Base-by-base conservation (phyloP, 2,888 invertebrate genomes). In the Toxonevra muliebris region DNA sequence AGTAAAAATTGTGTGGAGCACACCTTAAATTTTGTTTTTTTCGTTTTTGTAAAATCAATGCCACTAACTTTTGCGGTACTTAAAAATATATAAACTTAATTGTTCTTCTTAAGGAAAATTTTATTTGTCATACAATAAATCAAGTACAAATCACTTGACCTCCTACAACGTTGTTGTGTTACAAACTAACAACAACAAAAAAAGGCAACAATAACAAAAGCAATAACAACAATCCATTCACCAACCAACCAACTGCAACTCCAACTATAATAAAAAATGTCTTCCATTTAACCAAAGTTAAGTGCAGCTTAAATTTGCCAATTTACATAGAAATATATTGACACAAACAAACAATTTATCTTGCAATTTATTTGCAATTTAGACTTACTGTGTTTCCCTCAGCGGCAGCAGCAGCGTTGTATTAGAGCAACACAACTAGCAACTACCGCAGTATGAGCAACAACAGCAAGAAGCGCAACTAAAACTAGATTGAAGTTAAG, bases 311-410 rank as follows among this genome's bases (percentile, higher is more conserved):
- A 65, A 65, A 65, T 65, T 65, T 65, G 60, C 60, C 53, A 60
- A 53, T 65, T 65, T 65, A 53, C 60, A 65, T 66, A 45, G 48
- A 66, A 61, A 61, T 54, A 61, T 61, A 55, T 66, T 66, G 66
- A 61, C 61, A 61, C 48, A 55, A 55, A 61, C 55, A 55, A 61
- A 66, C 61, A 66, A 57, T 66, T 66, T 66, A 66, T 61, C 61
- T 66, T 50, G 48, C 55, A 61, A 66, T 66, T 66, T 66, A 66
- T 61, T 61, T 66, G n/a, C 66, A 61, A 61, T 61, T 54, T 55
- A 19, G n/a, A 50, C 48, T 17, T 53, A 48, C 40, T 52, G 54
- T 59, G 65, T 52, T 59, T 59, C 42, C 59, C 57, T 42, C 30
- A 57, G 64, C 7, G 30, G 30, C 30, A 30, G 30, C 30, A 7